Conservation (phyloP, 2,797 vertebrate species). For the Gila robusta region DNA sequence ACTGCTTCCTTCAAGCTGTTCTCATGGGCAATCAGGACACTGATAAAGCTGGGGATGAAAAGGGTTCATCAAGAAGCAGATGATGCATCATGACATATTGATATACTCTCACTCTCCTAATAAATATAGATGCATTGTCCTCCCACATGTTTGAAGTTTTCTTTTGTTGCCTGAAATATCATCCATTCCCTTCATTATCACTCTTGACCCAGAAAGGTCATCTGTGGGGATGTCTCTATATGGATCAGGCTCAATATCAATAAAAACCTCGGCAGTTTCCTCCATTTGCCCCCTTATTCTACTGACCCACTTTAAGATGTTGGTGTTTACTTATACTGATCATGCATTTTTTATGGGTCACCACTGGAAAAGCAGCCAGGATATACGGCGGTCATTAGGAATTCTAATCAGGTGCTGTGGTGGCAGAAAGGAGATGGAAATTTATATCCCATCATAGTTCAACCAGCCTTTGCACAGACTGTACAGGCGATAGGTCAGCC, state of each 20-base stretch:
- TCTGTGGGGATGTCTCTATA: neutral
- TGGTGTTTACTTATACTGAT: conserved; percentile 68
- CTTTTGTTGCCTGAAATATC: conserved; percentile 8
- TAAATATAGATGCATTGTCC: conserved; percentile 25
- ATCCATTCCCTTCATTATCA: conserved; percentile 7
- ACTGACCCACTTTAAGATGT: conserved; percentile 59
- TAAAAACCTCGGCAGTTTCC: neutral
- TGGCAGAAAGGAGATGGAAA: conserved; percentile 25
- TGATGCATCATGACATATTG: conserved; percentile 1
- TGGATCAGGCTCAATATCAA: conserved; percentile 14
- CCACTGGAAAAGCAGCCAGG: conserved; percentile 48
- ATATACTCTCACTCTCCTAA: neutral
- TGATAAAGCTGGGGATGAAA: conserved; percentile 40
- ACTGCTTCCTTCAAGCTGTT: neutral
- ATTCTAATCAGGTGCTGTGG: conserved; percentile 49
- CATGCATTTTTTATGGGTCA: conserved; percentile 74
- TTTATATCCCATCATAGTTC: conserved; percentile 20
- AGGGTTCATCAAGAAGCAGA: conserved; percentile 27
- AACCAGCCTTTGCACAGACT: conserved; percentile 26
- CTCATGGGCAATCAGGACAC: conserved; percentile 12
- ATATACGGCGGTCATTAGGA: conserved; percentile 60
- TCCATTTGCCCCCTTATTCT: conserved; percentile 25
- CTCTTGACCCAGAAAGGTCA: conserved; percentile 35
- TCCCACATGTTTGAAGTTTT: conserved; percentile 18
- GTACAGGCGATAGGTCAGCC: neutral